These are phyloP conservation scores for Globia sparganii DNA, from an alignment of 2,888 invertebrate genomes.

Conservation along the genomic window DNA sequence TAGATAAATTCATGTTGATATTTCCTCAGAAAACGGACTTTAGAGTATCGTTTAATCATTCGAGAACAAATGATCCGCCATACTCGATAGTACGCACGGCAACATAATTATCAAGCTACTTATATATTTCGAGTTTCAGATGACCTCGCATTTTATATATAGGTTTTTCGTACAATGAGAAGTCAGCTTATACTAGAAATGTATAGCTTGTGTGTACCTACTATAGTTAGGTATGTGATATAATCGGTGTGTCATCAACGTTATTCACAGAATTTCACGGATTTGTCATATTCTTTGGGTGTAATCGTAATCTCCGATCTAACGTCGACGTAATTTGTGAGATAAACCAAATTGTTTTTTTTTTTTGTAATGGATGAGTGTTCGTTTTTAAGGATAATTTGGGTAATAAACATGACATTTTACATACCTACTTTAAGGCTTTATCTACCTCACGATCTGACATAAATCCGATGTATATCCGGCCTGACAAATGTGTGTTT, in stretches of 20 bases:
- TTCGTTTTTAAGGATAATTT: neutral
- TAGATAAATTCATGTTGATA: neutral
- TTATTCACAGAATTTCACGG: constrained; percentile 6
- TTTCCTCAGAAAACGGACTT: neutral
- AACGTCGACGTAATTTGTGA: neutral
- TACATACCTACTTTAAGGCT: neutral
- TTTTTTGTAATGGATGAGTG: neutral
- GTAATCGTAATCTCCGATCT: neutral
- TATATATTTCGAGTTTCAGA: no score
- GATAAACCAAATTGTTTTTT: neutral
- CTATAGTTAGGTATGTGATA: neutral
- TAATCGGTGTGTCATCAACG: neutral
- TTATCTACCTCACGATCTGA: neutral
- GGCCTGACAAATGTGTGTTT: neutral
- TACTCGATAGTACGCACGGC: neutral
- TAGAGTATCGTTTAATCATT: neutral
- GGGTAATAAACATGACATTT: constrained; percentile 6
- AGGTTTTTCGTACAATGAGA: no score
- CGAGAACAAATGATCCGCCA: neutral
- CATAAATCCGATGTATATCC: neutral
- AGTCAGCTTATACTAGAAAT: no score
- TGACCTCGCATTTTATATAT: no score
- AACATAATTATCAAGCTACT: no score
- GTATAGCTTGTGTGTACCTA: no score
- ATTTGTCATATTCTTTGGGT: neutral